These are phyloP conservation scores for Zosterops borbonicus DNA, from an alignment of 2,113 vertebrate species.

Conservation along the genomic window DNA sequence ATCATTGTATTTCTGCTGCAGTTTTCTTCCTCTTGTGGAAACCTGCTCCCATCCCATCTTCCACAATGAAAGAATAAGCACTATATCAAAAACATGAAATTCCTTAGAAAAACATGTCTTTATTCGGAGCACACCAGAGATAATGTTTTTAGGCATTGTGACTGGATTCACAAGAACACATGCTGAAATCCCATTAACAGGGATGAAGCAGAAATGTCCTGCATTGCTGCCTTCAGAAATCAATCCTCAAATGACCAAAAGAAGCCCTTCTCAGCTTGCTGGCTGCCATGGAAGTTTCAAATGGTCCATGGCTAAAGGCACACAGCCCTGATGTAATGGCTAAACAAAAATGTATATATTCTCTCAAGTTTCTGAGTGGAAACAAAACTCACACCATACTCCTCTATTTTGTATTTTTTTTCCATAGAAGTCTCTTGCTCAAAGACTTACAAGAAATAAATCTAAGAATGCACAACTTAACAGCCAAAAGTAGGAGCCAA, in stretches of 20 bases:
- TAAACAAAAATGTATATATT: not conserved
- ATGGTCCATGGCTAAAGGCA: not conserved
- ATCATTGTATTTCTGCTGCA: not conserved
- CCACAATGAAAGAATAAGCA: not conserved
- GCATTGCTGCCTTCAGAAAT: not conserved
- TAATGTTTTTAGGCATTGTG: not conserved
- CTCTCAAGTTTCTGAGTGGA: not conserved
- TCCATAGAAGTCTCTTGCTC: not conserved
- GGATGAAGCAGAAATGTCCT: not conserved
- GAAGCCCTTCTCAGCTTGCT: accelerated
- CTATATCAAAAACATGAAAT: not conserved
- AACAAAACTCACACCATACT: not conserved
- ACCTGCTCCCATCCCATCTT: not conserved
- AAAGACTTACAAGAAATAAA: not conserved
- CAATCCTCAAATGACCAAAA: not conserved
- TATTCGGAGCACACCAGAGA: not conserved
- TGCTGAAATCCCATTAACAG: not conserved
- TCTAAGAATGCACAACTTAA: not conserved
- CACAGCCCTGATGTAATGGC: not conserved
- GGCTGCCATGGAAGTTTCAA: not conserved
- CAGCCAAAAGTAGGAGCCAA: not conserved
- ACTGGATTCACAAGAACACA: not conserved
- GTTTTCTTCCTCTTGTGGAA: not conserved
- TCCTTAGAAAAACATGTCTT: not conserved
- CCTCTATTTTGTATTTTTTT: not conserved